Evolutionary conservation across 2,888 invertebrate species (phyloP), one percentile per base, ranked within the genome.

Genomic region (Cerastis rubricosa): DNA sequence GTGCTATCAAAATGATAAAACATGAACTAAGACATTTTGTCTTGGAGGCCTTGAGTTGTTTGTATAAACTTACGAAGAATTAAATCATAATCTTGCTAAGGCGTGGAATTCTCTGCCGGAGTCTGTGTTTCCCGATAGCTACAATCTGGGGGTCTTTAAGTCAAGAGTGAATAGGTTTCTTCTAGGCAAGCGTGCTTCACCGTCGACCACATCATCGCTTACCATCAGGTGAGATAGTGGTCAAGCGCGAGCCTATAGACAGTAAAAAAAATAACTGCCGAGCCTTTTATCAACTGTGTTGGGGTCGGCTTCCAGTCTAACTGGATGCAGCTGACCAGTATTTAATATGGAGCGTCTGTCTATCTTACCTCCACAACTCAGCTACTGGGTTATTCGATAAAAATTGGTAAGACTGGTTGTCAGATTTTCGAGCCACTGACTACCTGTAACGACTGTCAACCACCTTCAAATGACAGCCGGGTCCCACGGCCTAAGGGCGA

Each of bases 1-100:
- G 66, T 80, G 14, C 84, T 80, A 80, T 84, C 80, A 80, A 80
- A 84, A 80, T 80, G 80, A 71, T 79, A 84, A 61, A 79, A 80
- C 35, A 49, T 84, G 51, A 80, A 83, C 65, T 71, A 14, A 43
- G 29, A 22, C 35, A 54, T 35, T 84, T 14, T 76, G 40, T 7
- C 5, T 75, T 69, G 22, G 19, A 45, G 57, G n/a, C 78, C 45
- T 78, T n/a, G n/a, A n/a, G n/a, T n/a, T n/a, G n/a, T n/a, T n/a
- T 78, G 79, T 35, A 11, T 45, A 19, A 35, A 35, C 35, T 35
- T 35, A 35, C 35, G 35, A 35, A 35, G n/a, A n/a, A 54, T 54
- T 47, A 47, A 14, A 35, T 35, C 35, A 57, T 57, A 14, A 17
- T 57, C 14, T n/a, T n/a, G n/a, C n/a, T n/a, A n/a, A n/a, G n/a